Evolutionary conservation across 1,140 invertebrate genomes (phyloP).

Genomic region (Drosophila obscura): DNA sequence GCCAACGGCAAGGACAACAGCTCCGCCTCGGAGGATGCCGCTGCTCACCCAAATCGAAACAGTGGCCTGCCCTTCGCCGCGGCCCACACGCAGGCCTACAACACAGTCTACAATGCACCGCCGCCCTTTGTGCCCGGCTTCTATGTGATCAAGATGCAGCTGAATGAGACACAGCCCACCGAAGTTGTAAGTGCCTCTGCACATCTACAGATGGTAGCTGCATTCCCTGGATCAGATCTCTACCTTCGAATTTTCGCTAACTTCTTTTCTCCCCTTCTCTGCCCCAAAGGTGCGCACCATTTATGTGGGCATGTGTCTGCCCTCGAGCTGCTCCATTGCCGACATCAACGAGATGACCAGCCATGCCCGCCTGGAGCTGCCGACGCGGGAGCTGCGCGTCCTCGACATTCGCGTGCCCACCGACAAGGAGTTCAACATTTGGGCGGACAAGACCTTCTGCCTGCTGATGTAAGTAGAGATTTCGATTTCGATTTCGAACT

Average conservation of each 20-base stretch:
- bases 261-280: background rate
- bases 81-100: constrained; percentile 74
- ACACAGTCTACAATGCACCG: constrained; percentile 71
- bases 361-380: constrained; percentile 84
- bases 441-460: constrained; percentile 88
- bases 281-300: constrained; percentile 85
- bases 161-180: constrained; percentile 84
- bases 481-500: constrained; percentile 6
- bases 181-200: constrained; percentile 84
- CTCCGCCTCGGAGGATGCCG: constrained; percentile 14
- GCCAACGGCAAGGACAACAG: constrained; percentile 49
- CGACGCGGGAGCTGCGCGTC: constrained; percentile 84
- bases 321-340: constrained; percentile 87
- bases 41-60: constrained; percentile 38
- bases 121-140: constrained; percentile 87
- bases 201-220: no score
- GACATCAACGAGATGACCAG: constrained; percentile 87
- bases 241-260: background rate
- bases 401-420: constrained; percentile 87
- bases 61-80: constrained; percentile 73
- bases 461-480: constrained; percentile 87
- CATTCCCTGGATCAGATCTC: no score
- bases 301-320: constrained; percentile 90
- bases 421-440: constrained; percentile 87
- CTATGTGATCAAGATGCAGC: constrained; percentile 85